phyloP scores from a whole-genome alignment of 2,797 vertebrate species.

The Caiman crocodilus region DNA sequence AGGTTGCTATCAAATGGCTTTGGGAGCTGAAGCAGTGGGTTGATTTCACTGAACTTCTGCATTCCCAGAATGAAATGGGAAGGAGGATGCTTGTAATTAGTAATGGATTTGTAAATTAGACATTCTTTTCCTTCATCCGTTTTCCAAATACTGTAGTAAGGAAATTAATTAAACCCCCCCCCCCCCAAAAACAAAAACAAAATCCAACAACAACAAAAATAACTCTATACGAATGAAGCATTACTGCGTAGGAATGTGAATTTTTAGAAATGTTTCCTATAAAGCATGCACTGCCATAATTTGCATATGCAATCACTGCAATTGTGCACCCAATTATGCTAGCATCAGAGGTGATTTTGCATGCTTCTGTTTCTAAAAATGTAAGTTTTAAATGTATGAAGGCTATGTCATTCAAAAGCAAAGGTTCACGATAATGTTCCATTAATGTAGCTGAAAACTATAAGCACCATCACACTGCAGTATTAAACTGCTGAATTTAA shows the following conservation, averaged over 20 bases:
- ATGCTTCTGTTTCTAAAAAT: neutral
- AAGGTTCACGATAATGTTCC: slow-evolving; percentile 40
- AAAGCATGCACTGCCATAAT: neutral
- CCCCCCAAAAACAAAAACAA: too few relatives aligned
- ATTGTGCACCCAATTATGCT: neutral
- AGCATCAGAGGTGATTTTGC: slow-evolving; percentile 5
- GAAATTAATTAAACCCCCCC: neutral
- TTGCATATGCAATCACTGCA: neutral
- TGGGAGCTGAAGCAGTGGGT: neutral
- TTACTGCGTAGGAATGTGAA: neutral
- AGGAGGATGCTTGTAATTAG: neutral
- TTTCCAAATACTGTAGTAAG: neutral
- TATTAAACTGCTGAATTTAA: slow-evolving; percentile 20
- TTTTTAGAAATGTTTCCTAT: neutral
- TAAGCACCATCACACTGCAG: slow-evolving; percentile 7
- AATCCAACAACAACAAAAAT: too few relatives aligned
- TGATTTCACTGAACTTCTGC: neutral
- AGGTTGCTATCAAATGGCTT: neutral
- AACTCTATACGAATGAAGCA: neutral
- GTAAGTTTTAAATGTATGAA: neutral
- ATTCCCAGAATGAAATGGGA: neutral
- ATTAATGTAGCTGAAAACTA: slow-evolving; percentile 49
- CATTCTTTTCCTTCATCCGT: too few relatives aligned
- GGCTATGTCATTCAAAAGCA: slow-evolving; percentile 7
- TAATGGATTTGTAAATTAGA: neutral